phyloP scores from a whole-genome alignment of 2,797 vertebrate species.

The Halcyon badia region DNA sequence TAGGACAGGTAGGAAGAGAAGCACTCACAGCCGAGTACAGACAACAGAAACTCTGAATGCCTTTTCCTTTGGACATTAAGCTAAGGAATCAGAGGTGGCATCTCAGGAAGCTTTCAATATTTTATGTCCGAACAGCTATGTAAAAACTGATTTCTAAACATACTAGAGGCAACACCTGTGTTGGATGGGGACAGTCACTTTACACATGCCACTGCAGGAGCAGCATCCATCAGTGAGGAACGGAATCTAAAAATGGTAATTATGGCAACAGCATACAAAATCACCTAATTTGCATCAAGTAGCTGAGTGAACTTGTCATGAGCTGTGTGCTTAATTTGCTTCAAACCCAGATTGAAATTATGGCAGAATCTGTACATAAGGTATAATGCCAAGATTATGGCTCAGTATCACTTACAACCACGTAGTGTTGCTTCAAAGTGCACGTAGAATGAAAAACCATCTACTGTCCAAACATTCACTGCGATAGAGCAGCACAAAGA shows the following conservation, averaged over 20 bases:
- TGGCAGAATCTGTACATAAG: background rate
- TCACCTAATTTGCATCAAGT: constrained; percentile 3
- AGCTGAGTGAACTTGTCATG: constrained; percentile 11
- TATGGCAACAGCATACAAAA: background rate
- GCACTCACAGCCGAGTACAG: background rate
- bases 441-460: background rate
- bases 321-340: background rate
- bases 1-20: background rate
- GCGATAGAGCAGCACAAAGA: background rate
- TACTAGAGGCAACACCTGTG: background rate
- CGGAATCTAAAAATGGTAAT: constrained; percentile 4
- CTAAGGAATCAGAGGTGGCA: background rate
- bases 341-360: background rate
- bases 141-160: background rate
- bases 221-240: background rate
- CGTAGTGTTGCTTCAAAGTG: background rate
- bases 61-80: background rate
- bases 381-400: background rate
- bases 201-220: background rate
- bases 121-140: background rate
- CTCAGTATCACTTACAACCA: background rate
- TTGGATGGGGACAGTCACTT: background rate
- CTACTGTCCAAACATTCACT: constrained; percentile 3
- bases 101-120: background rate
- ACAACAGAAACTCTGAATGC: background rate